A percentile compares a stretch with the other conserved stretches of the same genome.
Evolutionary conservation across 2,113 vertebrate genomes (phyloP).

Genomic region (Carollia perspicillata): DNA sequence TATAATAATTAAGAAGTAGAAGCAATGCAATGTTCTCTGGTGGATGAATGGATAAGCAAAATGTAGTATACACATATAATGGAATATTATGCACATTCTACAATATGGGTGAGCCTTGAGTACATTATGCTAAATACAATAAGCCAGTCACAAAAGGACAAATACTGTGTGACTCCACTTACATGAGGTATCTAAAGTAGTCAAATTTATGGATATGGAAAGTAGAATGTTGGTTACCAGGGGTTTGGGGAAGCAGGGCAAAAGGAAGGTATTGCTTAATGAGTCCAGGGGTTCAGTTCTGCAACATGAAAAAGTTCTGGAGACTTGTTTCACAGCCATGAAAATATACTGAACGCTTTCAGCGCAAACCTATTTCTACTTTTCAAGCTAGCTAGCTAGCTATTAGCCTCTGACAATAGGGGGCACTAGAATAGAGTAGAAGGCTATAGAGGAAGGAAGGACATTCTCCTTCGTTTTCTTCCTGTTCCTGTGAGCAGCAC

Average conservation of each 20-base stretch:
- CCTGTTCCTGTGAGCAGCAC: neutral
- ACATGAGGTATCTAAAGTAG: neutral
- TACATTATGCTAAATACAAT: neutral
- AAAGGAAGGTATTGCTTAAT: neutral
- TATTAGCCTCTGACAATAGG: neutral
- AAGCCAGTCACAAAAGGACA: neutral
- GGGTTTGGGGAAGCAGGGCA: neutral
- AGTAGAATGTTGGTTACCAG: neutral
- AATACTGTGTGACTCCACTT: neutral
- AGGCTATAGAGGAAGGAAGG: neutral
- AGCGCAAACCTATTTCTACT: neutral
- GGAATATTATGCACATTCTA: neutral
- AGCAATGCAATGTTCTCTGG: neutral
- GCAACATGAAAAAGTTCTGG: neutral
- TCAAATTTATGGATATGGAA: neutral
- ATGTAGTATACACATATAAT: neutral
- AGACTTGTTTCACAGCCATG: neutral
- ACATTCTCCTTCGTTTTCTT: neutral
- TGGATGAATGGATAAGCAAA: neutral
- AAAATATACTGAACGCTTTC: neutral
- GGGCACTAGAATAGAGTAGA: neutral
- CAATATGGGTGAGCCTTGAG: neutral
- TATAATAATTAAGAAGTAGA: neutral
- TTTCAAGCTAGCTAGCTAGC: neutral
- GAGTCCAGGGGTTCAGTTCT: neutral